Evolutionary conservation across 2,888 invertebrate species (phyloP).

Genomic region (Paralinhomoeus sp.): DNA sequence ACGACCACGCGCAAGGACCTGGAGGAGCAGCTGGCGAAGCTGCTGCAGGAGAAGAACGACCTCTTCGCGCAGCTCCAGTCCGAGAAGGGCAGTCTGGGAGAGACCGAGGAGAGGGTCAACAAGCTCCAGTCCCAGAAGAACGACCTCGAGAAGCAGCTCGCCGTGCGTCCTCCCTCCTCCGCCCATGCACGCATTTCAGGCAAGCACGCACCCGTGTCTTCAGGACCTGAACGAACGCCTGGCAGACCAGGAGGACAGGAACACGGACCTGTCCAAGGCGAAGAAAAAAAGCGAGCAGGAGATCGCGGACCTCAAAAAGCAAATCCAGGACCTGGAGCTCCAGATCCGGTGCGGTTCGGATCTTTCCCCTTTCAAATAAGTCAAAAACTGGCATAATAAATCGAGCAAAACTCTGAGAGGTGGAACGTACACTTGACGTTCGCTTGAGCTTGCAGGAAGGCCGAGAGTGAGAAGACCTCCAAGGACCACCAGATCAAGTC

Average conservation of each 20-base stretch:
- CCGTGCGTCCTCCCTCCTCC: neutral
- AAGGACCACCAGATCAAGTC: conserved; percentile 22
- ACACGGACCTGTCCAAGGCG: conserved; percentile 18
- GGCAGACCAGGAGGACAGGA: conserved; percentile 20
- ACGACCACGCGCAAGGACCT: conserved; percentile 88
- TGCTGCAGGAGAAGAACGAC: conserved; percentile 77
- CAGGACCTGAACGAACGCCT: conserved; percentile 34
- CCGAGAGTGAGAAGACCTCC: conserved; percentile 20
- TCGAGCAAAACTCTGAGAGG: too few species aligned
- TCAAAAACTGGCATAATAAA: neutral
- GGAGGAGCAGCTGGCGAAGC: conserved; percentile 70
- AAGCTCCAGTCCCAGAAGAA: conserved; percentile 91
- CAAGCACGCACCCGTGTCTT: neutral
- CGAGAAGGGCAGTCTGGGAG: conserved; percentile 58
- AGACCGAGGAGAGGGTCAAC: conserved; percentile 42
- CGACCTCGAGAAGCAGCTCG: conserved; percentile 66
- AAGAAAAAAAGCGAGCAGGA: conserved; percentile 62
- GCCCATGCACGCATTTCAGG: neutral
- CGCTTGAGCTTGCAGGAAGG: conserved; percentile 5
- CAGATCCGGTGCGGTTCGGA: neutral
- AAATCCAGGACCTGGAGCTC: conserved; percentile 18
- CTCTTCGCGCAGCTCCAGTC: conserved; percentile 67
- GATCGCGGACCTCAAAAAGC: conserved; percentile 45
- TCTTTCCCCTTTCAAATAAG: neutral
- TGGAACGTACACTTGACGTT: too few species aligned